Evolutionary conservation across 2,797 vertebrate species (phyloP).

Genomic region (Aulostomus chinensis): DNA sequence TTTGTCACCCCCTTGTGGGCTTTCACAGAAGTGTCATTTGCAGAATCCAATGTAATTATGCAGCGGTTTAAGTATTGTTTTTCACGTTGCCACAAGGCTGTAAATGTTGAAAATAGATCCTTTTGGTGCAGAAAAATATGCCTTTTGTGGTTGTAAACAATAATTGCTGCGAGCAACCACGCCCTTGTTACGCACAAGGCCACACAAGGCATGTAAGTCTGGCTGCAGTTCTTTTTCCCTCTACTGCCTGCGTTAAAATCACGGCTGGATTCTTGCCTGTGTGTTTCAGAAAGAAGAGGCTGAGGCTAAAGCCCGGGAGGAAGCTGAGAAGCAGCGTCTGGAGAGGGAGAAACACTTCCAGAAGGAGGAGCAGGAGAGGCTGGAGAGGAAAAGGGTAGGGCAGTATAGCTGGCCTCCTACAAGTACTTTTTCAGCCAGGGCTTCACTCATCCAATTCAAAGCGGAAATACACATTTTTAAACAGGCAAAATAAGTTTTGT

Average conservation of each 20-base stretch:
- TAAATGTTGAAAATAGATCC: constrained; percentile 52
- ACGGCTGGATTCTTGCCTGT: constrained; percentile 53
- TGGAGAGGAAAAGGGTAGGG: constrained; percentile 91
- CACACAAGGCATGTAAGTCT: constrained; percentile 52
- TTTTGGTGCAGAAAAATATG: constrained; percentile 50
- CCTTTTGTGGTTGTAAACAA: constrained; percentile 55
- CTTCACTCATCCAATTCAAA: too few relatives aligned
- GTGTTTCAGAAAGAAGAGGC: constrained; percentile 90
- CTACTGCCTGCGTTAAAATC: constrained; percentile 28
- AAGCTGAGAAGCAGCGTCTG: constrained; percentile 91
- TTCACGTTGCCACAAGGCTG: constrained; percentile 5
- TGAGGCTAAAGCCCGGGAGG: constrained; percentile 87
- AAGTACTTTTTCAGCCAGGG: too few relatives aligned
- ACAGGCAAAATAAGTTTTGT: too few relatives aligned
- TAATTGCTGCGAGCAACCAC: constrained; percentile 56
- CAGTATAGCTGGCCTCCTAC: constrained; percentile 16
- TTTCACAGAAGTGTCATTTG: constrained; percentile 1
- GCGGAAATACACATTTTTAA: background rate
- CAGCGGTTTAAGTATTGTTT: constrained; percentile 30
- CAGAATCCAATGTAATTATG: constrained; percentile 23
- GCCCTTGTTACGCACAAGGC: constrained; percentile 41
- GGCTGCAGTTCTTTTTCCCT: constrained; percentile 25
- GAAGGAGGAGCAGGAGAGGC: constrained; percentile 95
- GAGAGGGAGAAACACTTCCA: constrained; percentile 98
- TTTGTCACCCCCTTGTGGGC: constrained; percentile 65